Evolutionary conservation across 2,888 invertebrate species (phyloP).

Genomic region (Furcula furcula): DNA sequence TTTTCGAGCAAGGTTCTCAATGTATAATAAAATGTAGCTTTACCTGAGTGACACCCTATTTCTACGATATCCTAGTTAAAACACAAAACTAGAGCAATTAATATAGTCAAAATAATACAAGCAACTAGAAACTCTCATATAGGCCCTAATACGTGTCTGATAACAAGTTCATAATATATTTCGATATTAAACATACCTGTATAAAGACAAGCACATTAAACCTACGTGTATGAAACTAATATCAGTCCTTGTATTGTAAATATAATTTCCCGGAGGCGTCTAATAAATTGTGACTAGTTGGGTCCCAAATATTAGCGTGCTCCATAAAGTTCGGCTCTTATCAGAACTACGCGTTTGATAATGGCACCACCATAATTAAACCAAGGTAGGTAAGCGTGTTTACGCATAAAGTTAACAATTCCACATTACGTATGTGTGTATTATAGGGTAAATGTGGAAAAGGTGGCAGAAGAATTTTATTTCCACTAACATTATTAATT

Average conservation of each 20-base stretch:
- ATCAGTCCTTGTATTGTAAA: conserved; percentile 34
- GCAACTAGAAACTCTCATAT: too few relatives aligned
- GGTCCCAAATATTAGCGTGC: conserved; percentile 25
- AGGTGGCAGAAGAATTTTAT: too few relatives aligned
- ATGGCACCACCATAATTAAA: conserved; percentile 26
- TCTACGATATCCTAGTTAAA: too few relatives aligned
- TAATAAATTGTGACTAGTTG: conserved; percentile 26
- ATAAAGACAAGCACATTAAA: conserved; percentile 5
- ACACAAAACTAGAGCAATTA: too few relatives aligned
- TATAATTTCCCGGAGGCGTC: conserved; percentile 34
- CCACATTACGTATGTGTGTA: too few relatives aligned
- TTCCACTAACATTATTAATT: too few relatives aligned
- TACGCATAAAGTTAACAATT: background rate
- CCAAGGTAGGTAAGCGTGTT: background rate
- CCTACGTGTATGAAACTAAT: conserved; percentile 22
- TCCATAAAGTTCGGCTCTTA: conserved; percentile 34
- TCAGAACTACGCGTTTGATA: conserved; percentile 27
- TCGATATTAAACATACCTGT: background rate
- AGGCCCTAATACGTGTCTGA: too few relatives aligned
- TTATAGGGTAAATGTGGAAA: too few relatives aligned
- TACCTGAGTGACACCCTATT: too few relatives aligned
- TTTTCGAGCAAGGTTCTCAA: too few relatives aligned
- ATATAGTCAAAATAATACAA: too few relatives aligned
- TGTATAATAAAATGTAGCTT: too few relatives aligned
- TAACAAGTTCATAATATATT: background rate